Evolutionary conservation across 1,140 invertebrate species (phyloP), one percentile per base, ranked within the genome.

Genomic region (Panagrolaimus sp.): DNA sequence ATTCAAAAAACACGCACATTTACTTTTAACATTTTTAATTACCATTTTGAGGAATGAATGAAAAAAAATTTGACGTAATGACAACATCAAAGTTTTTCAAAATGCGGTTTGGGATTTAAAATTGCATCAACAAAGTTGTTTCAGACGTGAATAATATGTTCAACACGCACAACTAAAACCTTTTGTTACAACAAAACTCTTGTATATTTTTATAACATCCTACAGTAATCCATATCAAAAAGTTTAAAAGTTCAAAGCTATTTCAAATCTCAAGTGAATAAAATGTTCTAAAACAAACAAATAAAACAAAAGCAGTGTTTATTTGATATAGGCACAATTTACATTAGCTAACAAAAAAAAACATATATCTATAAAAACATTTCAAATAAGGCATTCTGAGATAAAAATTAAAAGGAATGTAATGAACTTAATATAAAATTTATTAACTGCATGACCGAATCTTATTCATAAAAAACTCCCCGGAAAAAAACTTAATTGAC

Each of bases 211-310:
- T n/a, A n/a, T n/a, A n/a, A n/a, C 32, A 38, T 38, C 2, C 32
- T 38, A 38, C 32, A 38, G 32, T 38, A 38, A 38, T 38, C 32
- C 32, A 12, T 21, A 28, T 5, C 1, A 58, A 21, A 58, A 58
- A 58, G 26, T 52, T 55, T 17, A 17, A 21, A 55, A 55, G 21
- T 28, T n/a, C 6, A 21, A 55, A 28, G 52, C 21, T 55, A 28
- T 21, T 55, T 55, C 21, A n/a, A 55, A 21, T 28, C 28, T 17
- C 47, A 52, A 52, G 47, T 52, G 47, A 15, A 52, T 17, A 52
- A 24, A 24, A 14, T 28, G 9, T 55, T 55, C n/a, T 21, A 14
- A 55, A 55, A 21, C n/a, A 52, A 52, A 9, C 52, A 55, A 10
- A n/a, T 14, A 55, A 10, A 28, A 9, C n/a, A 24, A 24, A 28